Base-by-base conservation (phyloP, 1,140 invertebrate species). In the Orchesella cincta region DNA sequence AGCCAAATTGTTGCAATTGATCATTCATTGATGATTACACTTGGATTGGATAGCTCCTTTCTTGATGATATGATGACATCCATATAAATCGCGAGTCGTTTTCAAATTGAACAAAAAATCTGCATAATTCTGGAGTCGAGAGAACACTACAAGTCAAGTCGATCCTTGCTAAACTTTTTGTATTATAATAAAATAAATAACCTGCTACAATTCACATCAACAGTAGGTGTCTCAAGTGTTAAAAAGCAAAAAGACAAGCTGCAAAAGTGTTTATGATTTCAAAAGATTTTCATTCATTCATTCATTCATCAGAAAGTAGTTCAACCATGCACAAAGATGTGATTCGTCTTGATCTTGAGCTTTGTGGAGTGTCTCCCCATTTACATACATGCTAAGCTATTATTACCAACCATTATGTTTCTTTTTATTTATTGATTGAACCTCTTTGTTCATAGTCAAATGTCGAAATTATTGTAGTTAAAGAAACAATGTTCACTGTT, bases 261-360 rank as follows among this genome's bases (percentile, higher is more conserved):
- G 62, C 29, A 67, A 29, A 29, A 29, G 62, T 26, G 54, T 62
- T 62, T 62, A 31, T 67, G 14, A 31, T 67, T 67, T 67, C 28
- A 31, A 67, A 67, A 67, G 62, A 57, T 14, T 12, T 33, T 67
- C 33, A 8, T 33, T 31, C 33, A 31, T 31, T 67, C 33, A 31
- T 67, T 29, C 62, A 67, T 31, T n/a, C n/a, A 67, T 29, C 5
- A 67, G 33, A 67, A 67, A 67, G 62, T 67, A 33, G 62, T 67
- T 67, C 62, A 67, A 67, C 62, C 62, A 33, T 67, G 62, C 23
- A 31, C 3, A 67, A n/a, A 2, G 62, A 31, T 67, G 29, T 67
- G 62, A 67, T 67, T 67, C 23, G 62, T 31, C 62, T 33, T 14
- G 62, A 67, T 67, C 28, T 33, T 67, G 62, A 67, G 23, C 26